A percentile compares a stretch with the other conserved stretches of the same genome.
Evolutionary conservation across 2,888 invertebrate species (phyloP).

Genomic region (Oithona nana): DNA sequence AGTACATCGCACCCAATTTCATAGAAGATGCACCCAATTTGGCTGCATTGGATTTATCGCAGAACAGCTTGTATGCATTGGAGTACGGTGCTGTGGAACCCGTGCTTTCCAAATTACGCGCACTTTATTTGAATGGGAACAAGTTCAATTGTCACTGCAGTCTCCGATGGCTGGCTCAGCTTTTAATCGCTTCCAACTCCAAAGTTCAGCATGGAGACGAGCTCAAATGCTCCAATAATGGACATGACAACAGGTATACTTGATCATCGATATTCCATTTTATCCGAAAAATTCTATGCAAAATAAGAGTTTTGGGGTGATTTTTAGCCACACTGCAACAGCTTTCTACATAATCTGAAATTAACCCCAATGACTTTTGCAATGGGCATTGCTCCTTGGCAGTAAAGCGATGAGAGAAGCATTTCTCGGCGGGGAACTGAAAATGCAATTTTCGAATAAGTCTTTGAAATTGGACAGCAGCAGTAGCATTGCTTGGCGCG

Average conservation of each 20-base stretch:
- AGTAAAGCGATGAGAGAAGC: too few species aligned
- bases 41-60: constrained; percentile 21
- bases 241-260: not conserved
- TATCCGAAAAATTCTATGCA: too few species aligned
- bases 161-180: constrained; percentile 21
- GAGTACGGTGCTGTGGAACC: constrained; percentile 20
- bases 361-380: too few species aligned
- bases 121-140: constrained; percentile 21
- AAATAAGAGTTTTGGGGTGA: too few species aligned
- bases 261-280: too few species aligned
- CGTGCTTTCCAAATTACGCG: constrained; percentile 16
- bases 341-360: too few species aligned
- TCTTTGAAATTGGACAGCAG: too few species aligned
- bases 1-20: constrained; percentile 21
- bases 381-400: too few species aligned
- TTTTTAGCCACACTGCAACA: too few species aligned
- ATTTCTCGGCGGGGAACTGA: too few species aligned
- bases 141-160: constrained; percentile 23
- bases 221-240: not conserved
- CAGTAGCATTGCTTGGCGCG: too few species aligned
- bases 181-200: not conserved
- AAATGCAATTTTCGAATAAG: too few species aligned
- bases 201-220: not conserved
- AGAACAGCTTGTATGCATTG: constrained; percentile 21
- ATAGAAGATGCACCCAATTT: constrained; percentile 20